Evolutionary conservation across 2,113 vertebrate species (phyloP), one percentile per base, ranked within the genome.

Genomic region (Crypturellus undulatus): DNA sequence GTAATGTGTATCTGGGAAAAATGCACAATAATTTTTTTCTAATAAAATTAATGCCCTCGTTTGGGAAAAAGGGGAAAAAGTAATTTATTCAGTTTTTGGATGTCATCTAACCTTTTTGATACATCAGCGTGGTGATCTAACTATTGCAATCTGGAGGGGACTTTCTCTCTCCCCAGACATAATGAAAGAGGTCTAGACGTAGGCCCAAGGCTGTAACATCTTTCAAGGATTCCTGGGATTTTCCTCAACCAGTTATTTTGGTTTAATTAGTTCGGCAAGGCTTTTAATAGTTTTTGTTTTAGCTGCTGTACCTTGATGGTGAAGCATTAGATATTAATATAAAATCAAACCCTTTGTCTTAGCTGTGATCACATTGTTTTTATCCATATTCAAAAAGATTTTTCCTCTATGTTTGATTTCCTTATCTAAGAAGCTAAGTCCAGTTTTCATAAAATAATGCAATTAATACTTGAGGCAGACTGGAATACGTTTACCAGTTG

Each of bases 241-340:
- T 8, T 20, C 24, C 49, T 56, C 56, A 22, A 1, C 18, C 7
- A 36, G 54, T 43, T 42, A 4, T 51, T 92, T 36, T 32, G n/a
- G 25, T 51, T 62, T 87, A 17, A 25, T 76, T 64, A 65, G 30
- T 54, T 79, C 25, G 10, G 16, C 32, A 68, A 38, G 58, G 6
- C 1, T 28, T 40, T 58, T 82, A 49, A 22, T 73, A 42, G 18
- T 14, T 28, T 67, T 42, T 43, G 8, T 18, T 59, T 56, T 65
- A 82, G 80, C 79, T 77, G 25, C 87, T 86, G 19, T 38, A 87
- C 51, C 51, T 92, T 30, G 62, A 82, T 81, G 56, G 34, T 49
- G 90, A 68, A 88, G 49, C 38, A 81, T 40, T 32, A n/a, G 40
- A 11, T 87, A 79, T 45, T 84, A 82, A 84, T 96, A 91, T 88